These are phyloP conservation scores for Hyperoplus immaculatus DNA, from an alignment of 2,797 vertebrate species.

Conservation along the genomic window DNA sequence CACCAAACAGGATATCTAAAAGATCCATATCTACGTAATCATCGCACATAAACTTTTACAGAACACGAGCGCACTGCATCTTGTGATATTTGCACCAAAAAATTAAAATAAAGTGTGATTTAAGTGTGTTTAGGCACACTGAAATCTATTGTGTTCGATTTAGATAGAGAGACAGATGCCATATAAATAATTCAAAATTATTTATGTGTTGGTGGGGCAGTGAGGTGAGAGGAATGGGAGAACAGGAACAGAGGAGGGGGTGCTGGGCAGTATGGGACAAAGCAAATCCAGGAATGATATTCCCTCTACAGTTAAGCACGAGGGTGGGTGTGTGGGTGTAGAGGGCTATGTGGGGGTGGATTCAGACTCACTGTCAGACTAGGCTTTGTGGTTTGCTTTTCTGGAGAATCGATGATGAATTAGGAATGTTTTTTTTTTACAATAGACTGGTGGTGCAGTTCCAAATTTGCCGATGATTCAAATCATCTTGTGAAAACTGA, in stretches of 20 bases:
- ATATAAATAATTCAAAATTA: constrained; percentile 84
- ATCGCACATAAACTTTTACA: constrained; percentile 43
- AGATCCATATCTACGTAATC: constrained; percentile 30
- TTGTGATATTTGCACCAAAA: constrained; percentile 27
- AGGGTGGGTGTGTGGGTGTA: constrained; percentile 4
- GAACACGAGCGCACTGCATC: not conserved
- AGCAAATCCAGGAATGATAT: constrained; percentile 77
- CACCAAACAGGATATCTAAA: constrained; percentile 15
- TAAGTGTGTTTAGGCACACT: constrained; percentile 62
- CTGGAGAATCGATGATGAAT: constrained; percentile 19
- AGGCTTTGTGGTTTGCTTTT: constrained; percentile 64
- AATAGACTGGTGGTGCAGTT: constrained; percentile 10
- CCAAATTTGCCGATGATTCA: constrained; percentile 30
- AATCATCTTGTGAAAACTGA: constrained; percentile 29
- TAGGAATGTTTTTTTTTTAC: constrained; percentile 25
- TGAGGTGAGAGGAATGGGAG: constrained; percentile 46
- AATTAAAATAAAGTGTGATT: constrained; percentile 54
- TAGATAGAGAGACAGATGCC: constrained; percentile 46
- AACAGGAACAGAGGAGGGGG: constrained; percentile 58
- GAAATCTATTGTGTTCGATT: constrained; percentile 56
- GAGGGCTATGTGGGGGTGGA: constrained; percentile 39
- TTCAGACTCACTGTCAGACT: constrained; percentile 83
- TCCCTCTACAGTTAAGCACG: constrained; percentile 68
- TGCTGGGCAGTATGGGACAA: constrained; percentile 68
- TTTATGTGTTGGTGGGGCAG: constrained; percentile 72